A percentile compares a stretch with the other conserved stretches of the same genome.
Evolutionary conservation across 2,797 vertebrate genomes (phyloP).

Genomic region (Diplodus sargus): DNA sequence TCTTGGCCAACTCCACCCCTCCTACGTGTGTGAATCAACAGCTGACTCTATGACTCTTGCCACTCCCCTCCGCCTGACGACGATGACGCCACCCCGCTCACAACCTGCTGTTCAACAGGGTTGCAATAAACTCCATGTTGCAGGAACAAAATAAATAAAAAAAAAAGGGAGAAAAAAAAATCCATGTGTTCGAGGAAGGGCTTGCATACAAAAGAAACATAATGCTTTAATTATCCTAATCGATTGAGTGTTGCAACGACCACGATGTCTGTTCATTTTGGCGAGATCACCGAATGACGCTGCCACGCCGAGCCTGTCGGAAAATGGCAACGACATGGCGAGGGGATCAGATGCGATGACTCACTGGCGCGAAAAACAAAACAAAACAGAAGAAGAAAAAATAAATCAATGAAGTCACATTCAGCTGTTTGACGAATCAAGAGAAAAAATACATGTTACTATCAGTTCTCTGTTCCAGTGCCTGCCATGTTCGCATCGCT

Average conservation of each 20-base stretch:
- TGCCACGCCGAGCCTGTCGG: slow-evolving; percentile 18
- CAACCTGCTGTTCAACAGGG: slow-evolving; percentile 32
- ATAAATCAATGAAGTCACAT: not conserved
- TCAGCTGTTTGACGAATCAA: slow-evolving; percentile 49
- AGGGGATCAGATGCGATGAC: slow-evolving; percentile 9
- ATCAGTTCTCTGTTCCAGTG: slow-evolving; percentile 75
- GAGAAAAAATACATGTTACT: slow-evolving; percentile 57
- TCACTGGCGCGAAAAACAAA: not conserved
- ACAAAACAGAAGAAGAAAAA: not conserved
- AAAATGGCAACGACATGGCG: slow-evolving; percentile 11
- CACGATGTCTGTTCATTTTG: slow-evolving; percentile 44
- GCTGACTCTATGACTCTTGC: slow-evolving; percentile 56
- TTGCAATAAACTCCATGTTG: slow-evolving; percentile 66
- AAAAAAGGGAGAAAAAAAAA: not conserved
- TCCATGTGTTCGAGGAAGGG: slow-evolving; percentile 30
- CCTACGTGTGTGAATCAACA: slow-evolving; percentile 58
- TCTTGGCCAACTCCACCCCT: slow-evolving; percentile 53
- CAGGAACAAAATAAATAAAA: slow-evolving; percentile 33
- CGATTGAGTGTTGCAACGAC: slow-evolving; percentile 46
- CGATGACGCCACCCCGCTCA: slow-evolving; percentile 25
- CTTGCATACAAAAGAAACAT: slow-evolving; percentile 49
- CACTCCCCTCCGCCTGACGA: slow-evolving; percentile 18
- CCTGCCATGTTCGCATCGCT: slow-evolving; percentile 77
- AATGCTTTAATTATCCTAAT: slow-evolving; percentile 60
- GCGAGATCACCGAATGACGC: slow-evolving; percentile 7